Evolutionary conservation across 1,140 invertebrate species (phyloP).

Genomic region (Nasonia longicornis): DNA sequence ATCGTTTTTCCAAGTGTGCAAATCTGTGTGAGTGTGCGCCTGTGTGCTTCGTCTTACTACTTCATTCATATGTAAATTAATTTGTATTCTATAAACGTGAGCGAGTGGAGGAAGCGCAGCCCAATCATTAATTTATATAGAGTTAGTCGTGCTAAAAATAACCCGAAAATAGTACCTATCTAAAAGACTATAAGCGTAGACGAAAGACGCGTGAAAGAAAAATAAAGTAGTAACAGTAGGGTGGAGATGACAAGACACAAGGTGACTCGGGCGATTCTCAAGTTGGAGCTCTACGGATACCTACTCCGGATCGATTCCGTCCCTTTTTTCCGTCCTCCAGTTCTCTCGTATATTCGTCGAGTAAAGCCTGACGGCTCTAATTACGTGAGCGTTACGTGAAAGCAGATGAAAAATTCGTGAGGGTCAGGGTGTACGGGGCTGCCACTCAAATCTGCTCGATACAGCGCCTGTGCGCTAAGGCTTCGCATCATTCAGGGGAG

Average conservation of each 20-base stretch:
- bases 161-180: no score
- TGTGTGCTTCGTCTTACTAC: neutral
- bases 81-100: no score
- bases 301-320: conserved; percentile 25
- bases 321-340: conserved; percentile 2
- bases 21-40: neutral
- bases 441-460: no score
- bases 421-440: no score
- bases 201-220: neutral
- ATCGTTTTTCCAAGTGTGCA: conserved; percentile 7
- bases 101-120: no score
- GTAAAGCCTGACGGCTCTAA: no score
- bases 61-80: neutral
- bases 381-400: no score
- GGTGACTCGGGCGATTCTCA: conserved; percentile 7
- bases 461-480: no score
- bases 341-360: neutral
- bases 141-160: no score
- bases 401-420: no score
- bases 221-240: conserved; percentile 8
- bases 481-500: no score
- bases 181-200: neutral
- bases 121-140: no score
- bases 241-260: conserved; percentile 8
- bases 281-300: neutral